Evolutionary conservation across 2,888 invertebrate species (phyloP).

Genomic region (Sclerodermus sp.): DNA sequence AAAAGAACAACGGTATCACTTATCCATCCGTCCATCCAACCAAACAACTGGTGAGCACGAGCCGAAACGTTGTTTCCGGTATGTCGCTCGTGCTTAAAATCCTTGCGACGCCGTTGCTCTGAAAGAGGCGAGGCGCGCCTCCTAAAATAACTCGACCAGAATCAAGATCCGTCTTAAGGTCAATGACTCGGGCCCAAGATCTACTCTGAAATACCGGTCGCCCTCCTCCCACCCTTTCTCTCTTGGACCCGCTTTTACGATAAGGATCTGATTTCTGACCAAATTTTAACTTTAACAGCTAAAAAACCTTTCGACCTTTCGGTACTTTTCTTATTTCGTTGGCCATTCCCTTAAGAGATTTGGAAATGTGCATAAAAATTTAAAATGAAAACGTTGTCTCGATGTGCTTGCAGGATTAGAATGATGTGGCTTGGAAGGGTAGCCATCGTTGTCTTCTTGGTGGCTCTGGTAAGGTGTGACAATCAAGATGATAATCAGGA

Average conservation of each 20-base stretch:
- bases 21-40: slow-evolving; percentile 21
- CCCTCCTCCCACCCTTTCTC: no score
- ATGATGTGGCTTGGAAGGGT: slow-evolving; percentile 42
- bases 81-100: slow-evolving; percentile 33
- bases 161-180: slow-evolving; percentile 24
- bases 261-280: no score
- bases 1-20: slow-evolving; percentile 42
- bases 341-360: no score
- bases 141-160: slow-evolving; percentile 34
- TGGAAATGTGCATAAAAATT: not conserved
- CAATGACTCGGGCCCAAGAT: slow-evolving; percentile 17
- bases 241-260: no score
- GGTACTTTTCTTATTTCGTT: no score
- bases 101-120: slow-evolving; percentile 11
- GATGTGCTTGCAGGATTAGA: slow-evolving; percentile 8
- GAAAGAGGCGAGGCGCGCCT: slow-evolving; percentile 16
- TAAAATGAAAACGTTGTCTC: no score
- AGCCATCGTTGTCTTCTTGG: slow-evolving; percentile 33
- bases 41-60: slow-evolving; percentile 44
- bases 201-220: not conserved
- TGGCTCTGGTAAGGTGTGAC: slow-evolving; percentile 32
- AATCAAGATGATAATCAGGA: slow-evolving; percentile 57
- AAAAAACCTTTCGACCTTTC: no score
- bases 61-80: slow-evolving; percentile 50
- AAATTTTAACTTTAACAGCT: no score